A percentile compares a stretch with the other conserved stretches of the same genome.
Conservation (phyloP, 2,888 invertebrate genomes). For the Nomada fabriciana region DNA sequence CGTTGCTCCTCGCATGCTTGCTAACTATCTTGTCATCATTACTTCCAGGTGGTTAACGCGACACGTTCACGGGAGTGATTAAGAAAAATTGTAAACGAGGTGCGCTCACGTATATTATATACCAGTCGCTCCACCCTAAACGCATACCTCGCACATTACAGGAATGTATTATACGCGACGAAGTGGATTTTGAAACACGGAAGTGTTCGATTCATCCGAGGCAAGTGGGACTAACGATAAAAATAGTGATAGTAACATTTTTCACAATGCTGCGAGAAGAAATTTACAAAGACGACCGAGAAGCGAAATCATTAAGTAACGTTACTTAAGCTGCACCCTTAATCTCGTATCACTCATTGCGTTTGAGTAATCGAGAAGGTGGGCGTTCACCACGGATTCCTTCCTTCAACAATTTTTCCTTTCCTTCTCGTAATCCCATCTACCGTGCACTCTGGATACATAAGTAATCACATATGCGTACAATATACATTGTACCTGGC, state of each 20-base stretch:
- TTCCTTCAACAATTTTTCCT: slow-evolving; percentile 46
- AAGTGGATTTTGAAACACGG: slow-evolving; percentile 32
- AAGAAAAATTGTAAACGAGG: slow-evolving; percentile 35
- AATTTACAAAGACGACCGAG: background rate
- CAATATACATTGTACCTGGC: slow-evolving; percentile 3
- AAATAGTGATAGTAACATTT: slow-evolving; percentile 7
- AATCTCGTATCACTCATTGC: slow-evolving; percentile 30
- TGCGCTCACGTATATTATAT: slow-evolving; percentile 4
- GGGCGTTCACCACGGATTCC: slow-evolving; percentile 57
- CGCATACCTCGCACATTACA: slow-evolving; percentile 50
- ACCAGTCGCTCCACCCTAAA: slow-evolving; percentile 46
- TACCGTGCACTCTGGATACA: slow-evolving; percentile 26
- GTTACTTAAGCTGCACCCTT: background rate
- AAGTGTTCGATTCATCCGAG: slow-evolving; percentile 18
- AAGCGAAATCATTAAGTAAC: background rate
- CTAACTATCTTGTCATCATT: slow-evolving; percentile 19
- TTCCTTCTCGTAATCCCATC: slow-evolving; percentile 36
- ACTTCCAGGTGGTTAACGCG: slow-evolving; percentile 10
- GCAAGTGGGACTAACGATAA: slow-evolving; percentile 6
- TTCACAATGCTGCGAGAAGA: background rate
- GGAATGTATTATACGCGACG: slow-evolving; percentile 1
- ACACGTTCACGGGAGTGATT: slow-evolving; percentile 24
- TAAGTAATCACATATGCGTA: background rate
- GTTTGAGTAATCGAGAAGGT: slow-evolving; percentile 28
- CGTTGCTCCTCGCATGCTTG: slow-evolving; percentile 11